Evolutionary conservation across 2,113 vertebrate genomes (phyloP).

Genomic region (Pteropus alecto): DNA sequence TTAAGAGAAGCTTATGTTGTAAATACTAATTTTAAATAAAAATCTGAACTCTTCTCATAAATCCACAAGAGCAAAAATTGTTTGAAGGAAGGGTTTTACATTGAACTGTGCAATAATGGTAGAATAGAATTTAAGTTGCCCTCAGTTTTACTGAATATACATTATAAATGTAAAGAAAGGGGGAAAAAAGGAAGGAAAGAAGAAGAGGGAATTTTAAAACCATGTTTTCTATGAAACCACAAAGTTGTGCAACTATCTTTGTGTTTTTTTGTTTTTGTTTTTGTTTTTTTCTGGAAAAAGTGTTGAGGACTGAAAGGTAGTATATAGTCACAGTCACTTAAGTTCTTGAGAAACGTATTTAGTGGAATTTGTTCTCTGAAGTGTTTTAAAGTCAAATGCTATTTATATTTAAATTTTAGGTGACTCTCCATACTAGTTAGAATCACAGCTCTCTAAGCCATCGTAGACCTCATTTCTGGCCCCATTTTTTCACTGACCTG

Average conservation of each 20-base stretch:
- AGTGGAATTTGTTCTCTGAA: slow-evolving; percentile 14
- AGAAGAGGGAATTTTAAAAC: slow-evolving; percentile 30
- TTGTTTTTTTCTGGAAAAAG: neutral
- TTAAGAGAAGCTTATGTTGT: neutral
- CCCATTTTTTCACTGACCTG: neutral
- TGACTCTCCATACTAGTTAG: neutral
- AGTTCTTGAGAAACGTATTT: neutral
- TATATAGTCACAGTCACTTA: neutral
- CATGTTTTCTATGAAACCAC: slow-evolving; percentile 14
- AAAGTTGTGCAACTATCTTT: neutral
- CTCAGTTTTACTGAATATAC: neutral
- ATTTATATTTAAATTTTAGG: slow-evolving; percentile 3
- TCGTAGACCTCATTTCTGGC: neutral
- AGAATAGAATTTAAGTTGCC: slow-evolving; percentile 14
- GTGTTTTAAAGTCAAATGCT: neutral
- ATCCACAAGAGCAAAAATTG: neutral
- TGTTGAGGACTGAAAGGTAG: neutral
- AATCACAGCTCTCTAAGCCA: neutral
- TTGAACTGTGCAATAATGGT: neutral
- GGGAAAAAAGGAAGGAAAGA: neutral
- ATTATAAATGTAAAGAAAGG: neutral
- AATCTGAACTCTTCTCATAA: neutral
- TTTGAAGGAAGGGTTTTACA: neutral
- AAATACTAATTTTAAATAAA: slow-evolving; percentile 27
- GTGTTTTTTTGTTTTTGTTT: neutral